phyloP scores from a whole-genome alignment of 2,113 vertebrate genomes.

The Arvicanthis niloticus region DNA sequence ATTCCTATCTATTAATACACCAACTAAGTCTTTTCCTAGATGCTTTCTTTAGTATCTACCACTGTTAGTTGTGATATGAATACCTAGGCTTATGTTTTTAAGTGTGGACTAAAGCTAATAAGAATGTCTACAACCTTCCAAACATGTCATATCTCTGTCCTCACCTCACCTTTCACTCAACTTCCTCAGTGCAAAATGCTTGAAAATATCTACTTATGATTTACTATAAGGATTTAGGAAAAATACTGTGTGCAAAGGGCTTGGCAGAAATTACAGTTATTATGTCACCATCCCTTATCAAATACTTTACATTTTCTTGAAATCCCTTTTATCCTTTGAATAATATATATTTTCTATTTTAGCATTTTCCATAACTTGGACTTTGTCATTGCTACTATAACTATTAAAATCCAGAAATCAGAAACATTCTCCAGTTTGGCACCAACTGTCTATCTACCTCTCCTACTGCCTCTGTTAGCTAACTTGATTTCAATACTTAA shows the following conservation, averaged over 20 bases:
- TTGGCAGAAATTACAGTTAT: conserved; percentile 11
- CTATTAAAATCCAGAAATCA: background rate
- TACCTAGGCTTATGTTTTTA: background rate
- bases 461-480: background rate
- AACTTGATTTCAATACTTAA: conserved; percentile 47
- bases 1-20: background rate
- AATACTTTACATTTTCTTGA: conserved; percentile 10
- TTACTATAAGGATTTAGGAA: conserved; percentile 7
- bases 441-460: background rate
- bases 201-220: background rate
- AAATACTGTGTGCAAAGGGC: background rate
- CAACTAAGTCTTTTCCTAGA: background rate
- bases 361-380: background rate
- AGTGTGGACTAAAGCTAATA: conserved; percentile 26
- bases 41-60: conserved; percentile 25
- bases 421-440: conserved; percentile 27
- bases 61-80: conserved; percentile 4
- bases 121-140: background rate
- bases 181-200: background rate
- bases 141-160: background rate
- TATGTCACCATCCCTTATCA: background rate
- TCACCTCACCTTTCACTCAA: conserved; percentile 3
- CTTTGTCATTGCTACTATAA: background rate
- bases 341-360: background rate
- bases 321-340: conserved; percentile 5